A percentile compares a stretch with the other conserved stretches of the same genome.
phyloP scores from a whole-genome alignment of 2,113 vertebrate genomes.

The Harpagus bidentatus region DNA sequence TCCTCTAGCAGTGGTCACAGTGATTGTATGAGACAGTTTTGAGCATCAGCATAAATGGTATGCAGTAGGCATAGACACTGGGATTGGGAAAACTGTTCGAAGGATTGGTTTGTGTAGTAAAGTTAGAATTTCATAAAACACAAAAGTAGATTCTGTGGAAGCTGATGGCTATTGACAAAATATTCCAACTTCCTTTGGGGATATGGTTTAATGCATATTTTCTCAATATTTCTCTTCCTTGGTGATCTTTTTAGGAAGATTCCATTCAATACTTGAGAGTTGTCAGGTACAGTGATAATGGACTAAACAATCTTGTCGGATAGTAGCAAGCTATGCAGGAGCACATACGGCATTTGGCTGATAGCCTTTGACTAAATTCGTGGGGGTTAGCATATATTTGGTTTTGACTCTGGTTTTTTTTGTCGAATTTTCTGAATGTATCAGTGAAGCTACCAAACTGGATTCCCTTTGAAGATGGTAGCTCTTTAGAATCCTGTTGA shows the following conservation, averaged over 20 bases:
- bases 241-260: neutral
- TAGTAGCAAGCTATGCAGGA: neutral
- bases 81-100: neutral
- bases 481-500: neutral
- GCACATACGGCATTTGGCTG: rapidly evolving
- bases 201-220: neutral
- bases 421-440: neutral
- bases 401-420: neutral
- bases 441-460: neutral
- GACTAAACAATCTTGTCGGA: neutral
- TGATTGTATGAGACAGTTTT: neutral
- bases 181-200: neutral
- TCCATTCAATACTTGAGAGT: neutral
- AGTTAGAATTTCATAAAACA: neutral
- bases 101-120: neutral
- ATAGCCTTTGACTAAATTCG: neutral
- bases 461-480: neutral
- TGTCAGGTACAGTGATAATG: neutral
- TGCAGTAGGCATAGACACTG: neutral
- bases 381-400: neutral
- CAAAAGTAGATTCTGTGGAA: neutral
- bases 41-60: neutral
- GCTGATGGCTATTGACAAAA: neutral
- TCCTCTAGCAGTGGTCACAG: neutral
- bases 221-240: neutral